Conservation (phyloP, 2,113 vertebrate genomes). For the Verasper variegatus region DNA sequence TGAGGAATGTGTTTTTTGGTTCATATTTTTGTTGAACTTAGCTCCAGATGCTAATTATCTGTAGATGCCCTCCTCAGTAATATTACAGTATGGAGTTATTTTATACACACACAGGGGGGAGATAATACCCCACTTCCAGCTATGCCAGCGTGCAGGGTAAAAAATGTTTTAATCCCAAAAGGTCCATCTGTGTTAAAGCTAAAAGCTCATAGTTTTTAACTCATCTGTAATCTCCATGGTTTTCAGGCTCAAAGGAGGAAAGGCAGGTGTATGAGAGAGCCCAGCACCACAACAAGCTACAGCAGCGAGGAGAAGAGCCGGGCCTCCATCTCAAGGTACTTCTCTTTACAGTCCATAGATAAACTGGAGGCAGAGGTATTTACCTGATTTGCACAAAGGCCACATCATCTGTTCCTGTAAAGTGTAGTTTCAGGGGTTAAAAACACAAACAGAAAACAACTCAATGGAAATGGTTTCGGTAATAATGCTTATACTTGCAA, state of each 20-base stretch:
- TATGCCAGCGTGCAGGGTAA: too few relatives aligned
- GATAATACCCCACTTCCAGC: too few relatives aligned
- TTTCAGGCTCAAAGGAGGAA: conserved; percentile 88
- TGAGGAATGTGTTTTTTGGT: too few relatives aligned
- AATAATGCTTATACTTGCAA: too few relatives aligned
- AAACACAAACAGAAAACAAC: neutral
- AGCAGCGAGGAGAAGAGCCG: conserved; percentile 66
- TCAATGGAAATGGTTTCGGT: too few relatives aligned
- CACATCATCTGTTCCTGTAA: neutral
- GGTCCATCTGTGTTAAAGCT: neutral
- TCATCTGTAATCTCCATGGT: neutral
- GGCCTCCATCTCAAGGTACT: conserved; percentile 79
- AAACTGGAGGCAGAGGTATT: neutral
- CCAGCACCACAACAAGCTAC: conserved; percentile 79
- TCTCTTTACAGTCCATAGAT: neutral
- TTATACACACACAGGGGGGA: too few relatives aligned
- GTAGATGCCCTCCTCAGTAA: too few relatives aligned
- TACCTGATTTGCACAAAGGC: neutral
- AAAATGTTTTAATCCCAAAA: too few relatives aligned
- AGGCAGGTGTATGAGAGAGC: conserved; percentile 83
- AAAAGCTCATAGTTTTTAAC: neutral
- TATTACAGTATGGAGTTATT: too few relatives aligned
- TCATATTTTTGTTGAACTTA: too few relatives aligned
- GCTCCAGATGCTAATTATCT: too few relatives aligned
- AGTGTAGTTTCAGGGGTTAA: neutral